Evolutionary conservation across 1,140 invertebrate species (phyloP), one percentile per base, ranked within the genome.

Genomic region (Caenorhabditis latens): DNA sequence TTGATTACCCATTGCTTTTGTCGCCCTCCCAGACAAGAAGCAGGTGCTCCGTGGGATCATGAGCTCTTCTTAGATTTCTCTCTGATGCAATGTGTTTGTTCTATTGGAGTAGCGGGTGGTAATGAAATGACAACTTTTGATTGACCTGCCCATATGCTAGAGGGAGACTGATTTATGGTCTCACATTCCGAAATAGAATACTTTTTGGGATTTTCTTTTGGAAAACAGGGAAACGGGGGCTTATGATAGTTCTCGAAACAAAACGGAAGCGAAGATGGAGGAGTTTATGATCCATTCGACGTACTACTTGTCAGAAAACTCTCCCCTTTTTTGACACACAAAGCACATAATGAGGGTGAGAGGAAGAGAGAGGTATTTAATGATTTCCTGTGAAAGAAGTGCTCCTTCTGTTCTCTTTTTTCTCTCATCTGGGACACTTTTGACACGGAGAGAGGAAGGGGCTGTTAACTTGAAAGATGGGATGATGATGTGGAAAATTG

Each of bases 21-120:
- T 63, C 13, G 14, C 21, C 7, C 7, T 6, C 4, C 24, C 14
- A 8, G n/a, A 63, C 21, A 4, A 19, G 55, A 19, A 58, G 58
- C 58, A 63, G 58, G 58, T 63, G 58, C 24, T 63, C 24, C 58
- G 58, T 63, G 58, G 58, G n/a, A 63, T 63, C 50, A 50, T 50
- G 32, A 50, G 50, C 8, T 50, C 50, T 16, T 16, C 50, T 50
- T 50, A 9, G 50, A 9, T 50, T 50, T 50, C 14, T 50, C 50
- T 50, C 24, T 63, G 58, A 63, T 40, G 58, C 58, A 63, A 24
- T 63, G 58, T 63, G 61, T 63, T 24, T 63, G 2, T 32, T 63
- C 32, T 50, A 11, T 50, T 50, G 50, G 14, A 50, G 14, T 50
- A 16, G 50, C 14, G 14, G 14, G 8, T 9, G 16, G 50, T 14